Evolutionary conservation across 2,888 invertebrate species (phyloP), one percentile per base, ranked within the genome.

Genomic region (Crossocerus cetratus): DNA sequence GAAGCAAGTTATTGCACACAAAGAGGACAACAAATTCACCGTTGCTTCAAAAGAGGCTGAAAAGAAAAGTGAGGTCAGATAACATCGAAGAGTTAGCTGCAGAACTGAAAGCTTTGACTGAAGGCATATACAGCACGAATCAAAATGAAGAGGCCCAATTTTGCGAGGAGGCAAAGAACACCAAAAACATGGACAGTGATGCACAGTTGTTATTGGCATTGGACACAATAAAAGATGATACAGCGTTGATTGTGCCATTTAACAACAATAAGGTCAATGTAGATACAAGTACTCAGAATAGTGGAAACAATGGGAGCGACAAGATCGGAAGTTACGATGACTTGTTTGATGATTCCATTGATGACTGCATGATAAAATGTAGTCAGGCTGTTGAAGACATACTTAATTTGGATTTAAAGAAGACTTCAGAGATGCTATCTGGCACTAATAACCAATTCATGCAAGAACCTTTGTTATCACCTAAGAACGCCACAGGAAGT

Each of bases 331-430:
- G 63, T 68, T 78, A 74, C 4, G 82, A 84, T 8, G 87, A 87
- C 16, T 67, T 86, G 11, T 86, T 87, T 54, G 86, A 87, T 63
- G 86, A 86, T 65, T 83, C 86, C 0, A 71, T 86, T 16, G 84
- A 87, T 3, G 86, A 86, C 23, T 85, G 78, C 11, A 86, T 87
- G 84, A 80, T 84, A 4, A 84, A 76, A 43, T 87, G 87, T 56
- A 87, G 86, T 62, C 87, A 87, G 43, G 87, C 87, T 62, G 72
- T 87, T 11, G 87, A 87, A 43, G 79, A 81, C 20, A 86, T 81
- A 62, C 68, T 86, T 13, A 81, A 77, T 4, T 72, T 84, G 5
- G 18, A 43, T 32, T 16, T 21, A 3, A 58, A 8, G 13, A 70
- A 69, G 54, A 8, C 5, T 20, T 18, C 16, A 2, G 54, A 62